These are phyloP conservation scores for Ceyx margarethae DNA, from an alignment of 2,113 vertebrate species.

Conservation along the genomic window DNA sequence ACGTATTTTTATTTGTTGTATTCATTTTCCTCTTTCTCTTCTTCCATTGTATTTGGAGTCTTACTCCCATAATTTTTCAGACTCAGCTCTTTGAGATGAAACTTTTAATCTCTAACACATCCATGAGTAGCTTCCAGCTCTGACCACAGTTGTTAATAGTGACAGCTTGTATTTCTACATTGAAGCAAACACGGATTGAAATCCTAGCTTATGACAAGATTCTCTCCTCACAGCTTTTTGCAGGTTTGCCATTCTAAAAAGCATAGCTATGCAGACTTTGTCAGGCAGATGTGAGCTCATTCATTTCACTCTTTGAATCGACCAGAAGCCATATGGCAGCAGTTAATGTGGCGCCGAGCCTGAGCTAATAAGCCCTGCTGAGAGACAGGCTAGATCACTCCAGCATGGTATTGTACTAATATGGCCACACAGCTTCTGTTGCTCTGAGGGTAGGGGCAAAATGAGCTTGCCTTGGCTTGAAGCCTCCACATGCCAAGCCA, in stretches of 20 bases:
- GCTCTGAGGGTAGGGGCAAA: background rate
- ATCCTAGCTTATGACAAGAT: background rate
- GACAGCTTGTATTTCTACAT: background rate
- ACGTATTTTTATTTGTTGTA: background rate
- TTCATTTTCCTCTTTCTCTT: background rate
- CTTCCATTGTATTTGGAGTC: background rate
- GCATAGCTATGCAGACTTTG: background rate
- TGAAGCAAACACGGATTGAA: background rate
- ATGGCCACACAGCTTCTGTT: background rate
- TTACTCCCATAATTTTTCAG: background rate
- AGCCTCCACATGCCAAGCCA: background rate
- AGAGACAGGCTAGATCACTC: background rate
- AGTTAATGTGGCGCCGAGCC: constrained; percentile 21
- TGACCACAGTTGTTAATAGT: background rate
- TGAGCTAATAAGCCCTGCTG: constrained; percentile 35
- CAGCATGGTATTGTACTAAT: background rate
- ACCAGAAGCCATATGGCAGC: constrained; percentile 40
- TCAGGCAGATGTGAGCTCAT: constrained; percentile 26
- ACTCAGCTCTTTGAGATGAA: background rate
- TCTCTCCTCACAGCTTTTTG: background rate
- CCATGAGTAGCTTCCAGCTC: rapidly evolving
- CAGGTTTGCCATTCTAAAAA: background rate
- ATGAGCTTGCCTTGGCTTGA: background rate
- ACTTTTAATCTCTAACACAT: background rate
- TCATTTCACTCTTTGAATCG: background rate